A percentile compares a stretch with the other conserved stretches of the same genome.
phyloP scores from a whole-genome alignment of 2,888 invertebrate species.

The Pseudococcus jackbeardsleyi region DNA sequence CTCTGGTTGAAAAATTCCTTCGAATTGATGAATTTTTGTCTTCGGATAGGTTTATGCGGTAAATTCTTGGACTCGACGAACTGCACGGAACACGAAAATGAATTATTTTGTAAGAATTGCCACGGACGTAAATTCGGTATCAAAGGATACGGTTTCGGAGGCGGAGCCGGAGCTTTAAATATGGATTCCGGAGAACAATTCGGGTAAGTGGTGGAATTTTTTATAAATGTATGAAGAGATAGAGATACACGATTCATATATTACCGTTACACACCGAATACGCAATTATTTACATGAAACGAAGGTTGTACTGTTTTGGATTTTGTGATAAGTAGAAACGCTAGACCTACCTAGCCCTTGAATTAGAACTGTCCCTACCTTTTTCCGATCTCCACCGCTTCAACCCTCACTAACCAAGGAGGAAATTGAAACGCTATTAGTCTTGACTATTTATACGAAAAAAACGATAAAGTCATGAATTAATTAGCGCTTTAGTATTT shows the following conservation, averaged over 20 bases:
- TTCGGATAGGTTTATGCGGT: constrained; percentile 86
- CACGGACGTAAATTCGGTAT: constrained; percentile 98
- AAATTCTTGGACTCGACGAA: constrained; percentile 99
- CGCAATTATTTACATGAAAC: not conserved
- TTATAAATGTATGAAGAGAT: not conserved
- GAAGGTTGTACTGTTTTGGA: not conserved
- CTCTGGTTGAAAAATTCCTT: not conserved
- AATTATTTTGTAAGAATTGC: constrained; percentile 97
- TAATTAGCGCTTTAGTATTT: constrained; percentile 48
- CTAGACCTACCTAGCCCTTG: not conserved
- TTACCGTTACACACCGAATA: constrained; percentile 16
- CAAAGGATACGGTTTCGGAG: constrained; percentile 98
- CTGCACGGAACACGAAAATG: constrained; percentile 96
- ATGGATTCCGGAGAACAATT: constrained; percentile 96
- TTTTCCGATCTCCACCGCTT: constrained; percentile 4
- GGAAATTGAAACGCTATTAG: constrained; percentile 43
- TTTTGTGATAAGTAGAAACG: not conserved
- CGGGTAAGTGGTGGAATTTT: constrained; percentile 77
- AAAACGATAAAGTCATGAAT: constrained; percentile 31
- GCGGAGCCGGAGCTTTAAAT: constrained; percentile 96
- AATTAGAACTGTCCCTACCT: not conserved
- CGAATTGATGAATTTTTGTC: not conserved
- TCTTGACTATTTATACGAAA: not conserved
- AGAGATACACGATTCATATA: constrained; percentile 14
- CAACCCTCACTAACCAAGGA: constrained; percentile 11